Conservation (phyloP, 2,113 vertebrate genomes). For the Gymnorhina tibicen region DNA sequence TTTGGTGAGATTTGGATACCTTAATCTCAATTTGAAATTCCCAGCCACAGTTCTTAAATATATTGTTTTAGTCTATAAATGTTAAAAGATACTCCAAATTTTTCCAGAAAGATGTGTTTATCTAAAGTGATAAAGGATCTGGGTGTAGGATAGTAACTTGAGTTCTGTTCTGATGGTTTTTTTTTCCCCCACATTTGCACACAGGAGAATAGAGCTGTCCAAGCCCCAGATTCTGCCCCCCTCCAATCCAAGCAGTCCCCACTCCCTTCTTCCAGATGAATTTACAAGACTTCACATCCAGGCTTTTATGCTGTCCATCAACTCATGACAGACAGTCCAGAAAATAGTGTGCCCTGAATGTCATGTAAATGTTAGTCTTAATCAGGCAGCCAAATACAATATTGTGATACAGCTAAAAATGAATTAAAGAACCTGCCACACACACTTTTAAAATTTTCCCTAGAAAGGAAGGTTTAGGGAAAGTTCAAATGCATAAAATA, state of each 20-base stretch:
- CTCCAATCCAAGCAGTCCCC: background rate
- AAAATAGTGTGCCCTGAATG: constrained; percentile 49
- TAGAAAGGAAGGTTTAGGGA: constrained; percentile 47
- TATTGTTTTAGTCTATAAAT: background rate
- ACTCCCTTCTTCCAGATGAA: background rate
- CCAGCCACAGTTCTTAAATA: background rate
- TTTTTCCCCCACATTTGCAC: background rate
- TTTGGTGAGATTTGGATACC: background rate
- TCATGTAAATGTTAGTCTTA: constrained; percentile 62
- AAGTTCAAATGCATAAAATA: constrained; percentile 26
- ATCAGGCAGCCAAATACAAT: constrained; percentile 62
- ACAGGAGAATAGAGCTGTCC: background rate
- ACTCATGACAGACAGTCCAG: constrained; percentile 51
- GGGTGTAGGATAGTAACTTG: background rate
- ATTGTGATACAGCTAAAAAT: constrained; percentile 58
- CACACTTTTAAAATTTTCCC: background rate
- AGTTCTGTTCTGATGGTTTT: background rate
- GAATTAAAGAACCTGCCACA: constrained; percentile 47
- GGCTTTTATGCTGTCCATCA: constrained; percentile 39
- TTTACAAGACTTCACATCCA: constrained; percentile 21
- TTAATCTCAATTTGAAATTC: background rate
- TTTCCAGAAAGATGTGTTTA: background rate
- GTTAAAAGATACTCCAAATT: background rate
- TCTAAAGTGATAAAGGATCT: background rate
- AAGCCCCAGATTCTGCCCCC: background rate